Base-by-base conservation (phyloP, 2,113 vertebrate species). In the Cricetomys ansorgei region DNA sequence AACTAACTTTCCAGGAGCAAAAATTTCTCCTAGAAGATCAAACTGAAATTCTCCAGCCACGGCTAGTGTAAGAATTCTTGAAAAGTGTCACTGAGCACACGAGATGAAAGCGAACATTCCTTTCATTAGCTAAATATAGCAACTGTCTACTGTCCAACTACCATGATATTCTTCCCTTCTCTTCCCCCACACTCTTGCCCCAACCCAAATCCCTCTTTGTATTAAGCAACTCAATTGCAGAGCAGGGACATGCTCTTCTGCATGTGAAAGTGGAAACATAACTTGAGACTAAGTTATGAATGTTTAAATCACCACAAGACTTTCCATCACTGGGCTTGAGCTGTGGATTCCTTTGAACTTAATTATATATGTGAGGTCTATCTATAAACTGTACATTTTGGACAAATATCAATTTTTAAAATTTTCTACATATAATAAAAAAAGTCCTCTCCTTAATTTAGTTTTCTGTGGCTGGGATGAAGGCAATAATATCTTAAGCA, bases 261-360 rank as follows among this genome's bases (percentile, higher is more conserved):
- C 37, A 29, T 91, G 79, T 70, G 73, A 10, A 89, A 40, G 40
- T 92, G 27, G 53, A 96, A 95, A 94, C 31, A 88, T 53, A 91
- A 65, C 69, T 97, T 72, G n/a, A 94, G 40, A 79, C 15, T 76
- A 76, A 95, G 65, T 67, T 88, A 92, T 91, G n/a, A 88, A 92
- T 84, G 88, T 86, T 91, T 95, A 95, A 95, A 95, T 94, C 27
- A 92, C 70, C 43, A 75, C 77, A 96, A 89, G 69, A 65, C 86
- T 92, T 92, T 94, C 40, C 88, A 84, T 29, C 89, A n/a, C 83
- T 93, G 53, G 40, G 76, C 29, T 93, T 95, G 59, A 94, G 73
- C 64, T 85, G 7, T 93, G 29, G 53, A 93, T 90, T 95, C 48
- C 88, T 91, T 97, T 84, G 59, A 94, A 93, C 59, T 57, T 72